These are phyloP conservation scores for Limnodromus scolopaceus DNA, from an alignment of 2,797 vertebrate genomes.

Conservation along the genomic window DNA sequence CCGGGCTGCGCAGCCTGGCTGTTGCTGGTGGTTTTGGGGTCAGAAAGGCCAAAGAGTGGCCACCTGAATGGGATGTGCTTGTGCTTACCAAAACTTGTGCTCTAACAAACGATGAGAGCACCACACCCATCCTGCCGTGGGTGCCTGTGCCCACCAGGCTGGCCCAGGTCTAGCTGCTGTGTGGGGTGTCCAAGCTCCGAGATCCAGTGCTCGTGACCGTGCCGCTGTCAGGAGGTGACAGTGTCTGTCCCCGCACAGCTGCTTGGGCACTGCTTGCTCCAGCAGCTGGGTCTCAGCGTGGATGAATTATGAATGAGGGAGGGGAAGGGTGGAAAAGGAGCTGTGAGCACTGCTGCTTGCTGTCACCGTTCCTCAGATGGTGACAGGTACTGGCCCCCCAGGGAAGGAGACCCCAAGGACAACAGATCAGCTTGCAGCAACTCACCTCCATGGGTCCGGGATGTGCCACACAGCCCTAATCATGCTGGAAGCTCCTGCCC, in stretches of 20 bases:
- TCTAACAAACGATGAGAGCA: rapidly evolving
- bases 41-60: neutral
- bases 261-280: neutral
- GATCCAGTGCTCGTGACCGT: rapidly evolving
- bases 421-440: too few relatives aligned
- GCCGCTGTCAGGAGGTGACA: neutral
- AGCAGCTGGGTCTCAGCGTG: rapidly evolving
- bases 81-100: neutral
- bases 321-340: neutral
- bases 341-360: neutral
- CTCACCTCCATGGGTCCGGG: rapidly evolving
- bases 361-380: rapidly evolving
- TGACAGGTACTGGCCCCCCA: rapidly evolving
- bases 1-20: rapidly evolving
- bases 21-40: neutral
- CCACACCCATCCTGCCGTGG: too few relatives aligned
- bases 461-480: neutral
- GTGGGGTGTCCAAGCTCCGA: rapidly evolving
- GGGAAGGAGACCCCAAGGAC: neutral
- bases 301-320: neutral
- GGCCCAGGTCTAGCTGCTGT: neutral
- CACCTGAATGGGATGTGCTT: neutral
- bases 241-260: neutral
- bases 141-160: neutral
- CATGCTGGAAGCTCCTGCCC: neutral